Evolutionary conservation across 2,113 vertebrate species (phyloP), one percentile per base, ranked within the genome.

Genomic region (Malurus alboscapulatus): DNA sequence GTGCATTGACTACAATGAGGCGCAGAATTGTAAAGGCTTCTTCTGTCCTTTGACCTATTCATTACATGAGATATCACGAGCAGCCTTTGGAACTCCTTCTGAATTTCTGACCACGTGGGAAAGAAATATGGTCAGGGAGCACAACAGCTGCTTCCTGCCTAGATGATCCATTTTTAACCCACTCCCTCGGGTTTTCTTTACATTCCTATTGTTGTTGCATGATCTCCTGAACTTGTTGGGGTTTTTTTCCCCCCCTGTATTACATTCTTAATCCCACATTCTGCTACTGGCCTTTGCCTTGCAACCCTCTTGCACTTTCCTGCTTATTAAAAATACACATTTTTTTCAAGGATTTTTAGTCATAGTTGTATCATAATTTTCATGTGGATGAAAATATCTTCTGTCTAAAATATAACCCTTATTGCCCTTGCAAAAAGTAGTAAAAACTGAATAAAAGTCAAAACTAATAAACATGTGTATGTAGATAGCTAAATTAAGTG

Each of bases 41-140:
- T 87, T 90, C 85, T 76, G 32, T 90, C 67, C 66, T 45, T 79
- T 72, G 65, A 87, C 91, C 63, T 97, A 74, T 87, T 91, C 71
- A 80, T 95, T 92, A 55, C 30, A 69, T 30, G 79, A 92, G 65
- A 51, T 74, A 94, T 30, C 91, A 94, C 3, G 17, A 94, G 63
- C 78, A 79, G 47, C 77, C 54, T 88, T 88, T 95, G 75, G 53
- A 95, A 94, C 47, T 82, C 76, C 83, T 84, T 78, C 91, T 81
- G 88, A 90, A 94, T 93, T 93, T 88, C 65, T 88, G 86, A 69
- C 79, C 32, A 26, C 55, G 27, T 80, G 51, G 44, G 71, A 88
- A 92, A 87, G 55, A 88, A 87, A 53, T 51, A 72, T 10, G 44
- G 80, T 78, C 73, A 65, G 2, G 62, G 68, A 87, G 83, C 45